Percentiles rank a stretch among this genome's conserved stretches.
Conservation (phyloP, 2,888 invertebrate genomes). For the Rhagophthalmus giganteus region DNA sequence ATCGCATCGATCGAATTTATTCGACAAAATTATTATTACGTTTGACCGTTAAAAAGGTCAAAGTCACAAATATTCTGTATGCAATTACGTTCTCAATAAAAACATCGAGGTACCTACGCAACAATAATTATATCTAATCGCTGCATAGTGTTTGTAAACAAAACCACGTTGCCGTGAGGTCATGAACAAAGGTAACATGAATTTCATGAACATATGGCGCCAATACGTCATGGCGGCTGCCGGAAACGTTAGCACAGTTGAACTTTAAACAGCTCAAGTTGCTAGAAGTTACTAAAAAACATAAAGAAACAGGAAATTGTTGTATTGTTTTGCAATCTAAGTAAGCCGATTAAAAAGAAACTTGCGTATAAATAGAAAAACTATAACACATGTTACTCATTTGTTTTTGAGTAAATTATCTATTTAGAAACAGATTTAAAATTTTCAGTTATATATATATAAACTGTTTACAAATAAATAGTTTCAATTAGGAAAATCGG, state of each 20-base stretch:
- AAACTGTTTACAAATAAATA: too few species aligned
- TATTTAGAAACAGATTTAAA: too few species aligned
- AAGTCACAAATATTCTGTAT: slow-evolving; percentile 10
- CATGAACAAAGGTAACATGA: slow-evolving; percentile 17
- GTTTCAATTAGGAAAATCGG: too few species aligned
- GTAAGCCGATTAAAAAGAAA: too few species aligned
- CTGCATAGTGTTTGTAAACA: slow-evolving; percentile 15
- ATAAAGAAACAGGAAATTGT: not conserved
- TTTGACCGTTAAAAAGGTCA: slow-evolving; percentile 14
- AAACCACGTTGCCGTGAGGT: slow-evolving; percentile 16
- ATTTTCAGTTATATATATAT: too few species aligned
- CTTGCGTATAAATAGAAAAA: too few species aligned
- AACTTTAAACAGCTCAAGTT: not conserved
- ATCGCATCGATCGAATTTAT: too few species aligned
- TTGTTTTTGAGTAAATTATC: too few species aligned
- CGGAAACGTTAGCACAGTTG: slow-evolving; percentile 8
- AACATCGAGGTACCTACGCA: slow-evolving; percentile 1
- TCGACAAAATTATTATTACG: too few species aligned
- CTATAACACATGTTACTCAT: too few species aligned
- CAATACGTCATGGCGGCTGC: slow-evolving; percentile 2
- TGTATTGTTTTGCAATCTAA: slow-evolving; percentile 3
- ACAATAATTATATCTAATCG: slow-evolving; percentile 19
- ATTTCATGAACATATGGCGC: slow-evolving; percentile 11
- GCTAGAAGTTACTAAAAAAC: not conserved
- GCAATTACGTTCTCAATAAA: slow-evolving; percentile 14